A percentile compares a stretch with the other conserved stretches of the same genome.
phyloP scores from a whole-genome alignment of 2,797 vertebrate genomes.

The Rhabdophis nuchalis region DNA sequence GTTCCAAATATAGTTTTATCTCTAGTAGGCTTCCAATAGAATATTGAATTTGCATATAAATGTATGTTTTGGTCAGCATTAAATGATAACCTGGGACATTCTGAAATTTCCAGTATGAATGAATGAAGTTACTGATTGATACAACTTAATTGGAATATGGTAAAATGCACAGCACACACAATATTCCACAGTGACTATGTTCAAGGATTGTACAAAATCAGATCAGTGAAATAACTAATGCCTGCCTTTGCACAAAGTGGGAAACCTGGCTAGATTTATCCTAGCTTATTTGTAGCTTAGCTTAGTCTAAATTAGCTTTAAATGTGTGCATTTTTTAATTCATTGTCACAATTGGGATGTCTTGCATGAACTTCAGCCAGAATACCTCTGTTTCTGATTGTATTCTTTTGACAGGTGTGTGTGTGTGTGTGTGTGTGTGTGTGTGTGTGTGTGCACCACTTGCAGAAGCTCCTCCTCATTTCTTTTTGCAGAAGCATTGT shows the following conservation, averaged over 20 bases:
- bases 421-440: not conserved
- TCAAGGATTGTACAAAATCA: not conserved
- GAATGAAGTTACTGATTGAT: not conserved
- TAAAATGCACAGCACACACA: not conserved
- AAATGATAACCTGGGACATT: slow-evolving; percentile 44
- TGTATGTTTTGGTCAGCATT: slow-evolving; percentile 48
- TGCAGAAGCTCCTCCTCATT: not conserved
- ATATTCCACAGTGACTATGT: not conserved
- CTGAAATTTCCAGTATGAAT: not conserved
- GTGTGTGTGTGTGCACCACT: not conserved
- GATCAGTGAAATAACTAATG: not conserved
- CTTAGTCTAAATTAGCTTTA: not conserved
- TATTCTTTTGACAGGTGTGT: not conserved
- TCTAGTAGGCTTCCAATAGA: slow-evolving; percentile 12
- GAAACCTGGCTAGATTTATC: not conserved
- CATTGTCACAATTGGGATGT: not conserved
- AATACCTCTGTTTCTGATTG: not conserved
- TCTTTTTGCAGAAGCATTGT: not conserved
- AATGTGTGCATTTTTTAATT: not conserved
- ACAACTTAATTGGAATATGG: not conserved
- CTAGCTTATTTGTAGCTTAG: not conserved
- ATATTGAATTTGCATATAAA: slow-evolving; percentile 54
- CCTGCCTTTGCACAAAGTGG: not conserved
- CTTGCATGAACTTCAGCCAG: not conserved
- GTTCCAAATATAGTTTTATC: not conserved